These are phyloP conservation scores for Chesias legatella DNA, from an alignment of 2,888 invertebrate genomes.

Conservation along the genomic window DNA sequence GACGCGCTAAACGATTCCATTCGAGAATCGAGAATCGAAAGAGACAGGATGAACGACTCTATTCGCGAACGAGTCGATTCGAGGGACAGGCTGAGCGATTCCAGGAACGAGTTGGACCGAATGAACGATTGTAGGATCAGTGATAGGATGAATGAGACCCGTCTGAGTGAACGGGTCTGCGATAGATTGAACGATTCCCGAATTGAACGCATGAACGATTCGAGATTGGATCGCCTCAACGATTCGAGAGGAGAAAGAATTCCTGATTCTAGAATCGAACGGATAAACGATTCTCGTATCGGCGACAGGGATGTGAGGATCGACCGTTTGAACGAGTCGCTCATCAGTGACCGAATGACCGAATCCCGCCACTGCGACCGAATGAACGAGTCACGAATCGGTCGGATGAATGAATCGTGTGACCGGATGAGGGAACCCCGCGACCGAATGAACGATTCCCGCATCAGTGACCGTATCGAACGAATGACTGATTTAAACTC, in stretches of 20 bases:
- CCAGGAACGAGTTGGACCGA: constrained; percentile 23
- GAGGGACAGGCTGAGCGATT: constrained; percentile 36
- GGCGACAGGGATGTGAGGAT: constrained; percentile 25
- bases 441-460: constrained; percentile 25
- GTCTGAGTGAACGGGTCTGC: constrained; percentile 5
- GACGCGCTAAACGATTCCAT: constrained; percentile 23
- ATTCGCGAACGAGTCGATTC: constrained; percentile 29
- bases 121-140: constrained; percentile 37
- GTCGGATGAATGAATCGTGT: constrained; percentile 29
- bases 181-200: constrained; percentile 33
- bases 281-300: constrained; percentile 26
- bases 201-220: constrained; percentile 34
- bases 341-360: constrained; percentile 33
- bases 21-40: constrained; percentile 29
- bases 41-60: constrained; percentile 47
- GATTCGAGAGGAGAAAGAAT: constrained; percentile 23
- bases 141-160: constrained; percentile 23
- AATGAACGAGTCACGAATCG: constrained; percentile 32
- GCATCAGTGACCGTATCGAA: constrained; percentile 34
- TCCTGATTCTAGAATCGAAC: constrained; percentile 22
- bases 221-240: constrained; percentile 28
- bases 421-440: constrained; percentile 35
- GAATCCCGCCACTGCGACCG: constrained; percentile 32
- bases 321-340: constrained; percentile 31
- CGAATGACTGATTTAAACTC: constrained; percentile 61